Evolutionary conservation across 1,140 invertebrate genomes (phyloP), one percentile per base, ranked within the genome.

Genomic region (Brachionus plicatilis): DNA sequence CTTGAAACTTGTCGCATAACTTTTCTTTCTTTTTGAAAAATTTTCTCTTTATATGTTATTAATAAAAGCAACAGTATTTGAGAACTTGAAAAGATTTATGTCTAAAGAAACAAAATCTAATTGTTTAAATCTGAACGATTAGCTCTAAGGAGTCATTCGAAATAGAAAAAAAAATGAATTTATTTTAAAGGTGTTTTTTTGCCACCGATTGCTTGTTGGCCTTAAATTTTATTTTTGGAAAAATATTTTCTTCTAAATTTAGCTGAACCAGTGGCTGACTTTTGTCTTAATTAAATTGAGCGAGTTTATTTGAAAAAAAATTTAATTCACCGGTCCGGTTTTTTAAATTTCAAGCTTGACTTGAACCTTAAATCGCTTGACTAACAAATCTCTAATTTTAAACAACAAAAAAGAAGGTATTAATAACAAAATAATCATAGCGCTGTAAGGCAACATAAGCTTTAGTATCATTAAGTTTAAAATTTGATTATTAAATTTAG

Each of bases 381-480:
- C 68, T 72, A 41, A 41, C 14, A 41, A 5, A 68, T 37, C 24
- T 68, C 27, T 7, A 11, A 33, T 29, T 68, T 68, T 68, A 24
- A 68, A 68, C 17, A 27, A 66, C 3, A 66, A 66, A 37, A 72
- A 43, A 72, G 17, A 41, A 72, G 11, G 68, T 72, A 72, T 72
- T 72, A 72, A 72, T 72, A 72, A 72, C 68, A 43, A 72, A 72
- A 72, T 72, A 72, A 72, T 72, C 37, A 72, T 41, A 37, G 33
- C 8, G n/a, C 68, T 41, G 68, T 72, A 43, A 72, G 17, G 37
- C 68, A 72, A 72, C 68, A 68, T 72, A 72, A 72, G 41, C 68
- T 72, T 41, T 72, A 43, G 68, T 43, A 20, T 43, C 41, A 41
- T 17, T 60, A 20, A 20, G 53, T 60, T 20, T 20, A 60, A 60